Base-by-base conservation (phyloP, 1,140 invertebrate species). In the Pseudomyrmex flavicornis region DNA sequence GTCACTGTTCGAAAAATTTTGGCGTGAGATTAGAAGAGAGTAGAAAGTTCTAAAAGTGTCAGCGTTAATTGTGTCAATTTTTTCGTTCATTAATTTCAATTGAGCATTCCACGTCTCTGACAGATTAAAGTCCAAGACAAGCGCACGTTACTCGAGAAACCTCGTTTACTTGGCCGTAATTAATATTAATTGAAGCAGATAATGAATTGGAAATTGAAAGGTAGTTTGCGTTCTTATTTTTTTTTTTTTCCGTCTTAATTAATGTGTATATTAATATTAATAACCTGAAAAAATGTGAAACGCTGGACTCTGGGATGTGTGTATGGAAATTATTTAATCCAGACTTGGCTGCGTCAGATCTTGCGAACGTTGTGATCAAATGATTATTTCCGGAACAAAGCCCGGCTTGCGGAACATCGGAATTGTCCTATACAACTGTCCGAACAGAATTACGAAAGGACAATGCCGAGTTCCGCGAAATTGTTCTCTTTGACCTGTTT, bases 41-140 rank as follows among this genome's bases (percentile, higher is more conserved):
- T 44, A 46, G 54, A 73, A 73, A 73, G n/a, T 12, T 12, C 5
- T 2, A 22, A 52, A 20, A 48, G 7, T 75, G 58, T 3, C 44
- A 75, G 4, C 20, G n/a, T 52, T 46, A 26, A 35, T 13, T 65
- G 22, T 66, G 46, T 46, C 44, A 65, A 76, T n/a, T 52, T 76
- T 52, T 35, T 63, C 46, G 10, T 63, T 76, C 46, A 35, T 75
- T 75, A 75, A 63, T 65, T 75, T 75, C 35, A 75, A 20, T 76
- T 65, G 52, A 22, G 22, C 12, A 4, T 35, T 63, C 12, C 46
- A 63, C 20, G 46, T 48, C 10, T 44, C 26, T 46, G 48, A 50
- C 73, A 35, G 44, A 63, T 52, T 63, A 65, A 35, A 7, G 56
- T 54, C 22, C 46, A 1, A 15, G 61, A 22, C 20, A n/a, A 44